Percentiles rank a stretch among this genome's conserved stretches.
Conservation (phyloP, 2,797 vertebrate species). For the Sebastes nivosus region DNA sequence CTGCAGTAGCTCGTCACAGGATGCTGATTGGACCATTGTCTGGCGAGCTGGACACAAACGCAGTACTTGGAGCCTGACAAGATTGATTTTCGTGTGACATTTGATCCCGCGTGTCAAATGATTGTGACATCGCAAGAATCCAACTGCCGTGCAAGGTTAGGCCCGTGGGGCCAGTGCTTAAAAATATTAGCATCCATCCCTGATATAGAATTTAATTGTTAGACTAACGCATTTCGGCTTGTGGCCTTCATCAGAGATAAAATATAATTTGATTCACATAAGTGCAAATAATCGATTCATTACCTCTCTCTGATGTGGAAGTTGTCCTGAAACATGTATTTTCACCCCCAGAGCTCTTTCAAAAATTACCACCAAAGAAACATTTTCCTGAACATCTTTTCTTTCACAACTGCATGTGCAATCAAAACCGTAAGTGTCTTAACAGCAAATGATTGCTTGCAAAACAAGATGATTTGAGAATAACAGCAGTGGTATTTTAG, state of each 20-base stretch:
- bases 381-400: not conserved
- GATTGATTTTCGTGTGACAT: too few relatives aligned
- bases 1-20: too few relatives aligned
- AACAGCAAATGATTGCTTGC: constrained; percentile 36
- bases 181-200: too few relatives aligned
- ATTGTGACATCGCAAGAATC: too few relatives aligned
- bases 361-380: not conserved
- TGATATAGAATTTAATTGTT: too few relatives aligned
- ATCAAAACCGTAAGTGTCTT: constrained; percentile 24
- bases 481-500: constrained; percentile 41
- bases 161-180: too few relatives aligned
- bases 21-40: too few relatives aligned
- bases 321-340: not conserved
- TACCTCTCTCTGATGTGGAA: not conserved
- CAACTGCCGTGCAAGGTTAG: too few relatives aligned
- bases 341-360: not conserved
- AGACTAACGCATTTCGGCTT: not conserved
- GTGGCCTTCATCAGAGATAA: not conserved
- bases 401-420: constrained; percentile 6
- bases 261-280: not conserved
- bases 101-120: too few relatives aligned
- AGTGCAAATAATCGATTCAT: not conserved
- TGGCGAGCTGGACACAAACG: too few relatives aligned
- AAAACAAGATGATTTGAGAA: constrained; percentile 54
- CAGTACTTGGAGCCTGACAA: too few relatives aligned